Base-by-base conservation (phyloP, 2,797 vertebrate species). In the Catamblyrhynchus diadema region DNA sequence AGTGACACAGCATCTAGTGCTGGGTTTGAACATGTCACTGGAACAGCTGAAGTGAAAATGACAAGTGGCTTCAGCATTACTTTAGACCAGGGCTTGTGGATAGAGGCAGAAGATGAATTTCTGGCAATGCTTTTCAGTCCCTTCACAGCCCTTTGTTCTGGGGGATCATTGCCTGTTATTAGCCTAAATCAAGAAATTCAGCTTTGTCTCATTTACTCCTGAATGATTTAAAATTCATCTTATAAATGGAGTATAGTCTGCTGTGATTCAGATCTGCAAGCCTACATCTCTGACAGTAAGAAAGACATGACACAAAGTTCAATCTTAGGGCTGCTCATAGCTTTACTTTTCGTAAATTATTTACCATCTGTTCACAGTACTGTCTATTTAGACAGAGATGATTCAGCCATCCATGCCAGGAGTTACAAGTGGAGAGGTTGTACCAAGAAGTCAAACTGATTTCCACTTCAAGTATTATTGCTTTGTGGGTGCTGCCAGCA, bases 361-460 rank as follows among this genome's bases (percentile, higher is more conserved):
- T 95, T 95, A 93, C 95, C 95, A 96, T 96, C 95, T 96, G 94
- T 94, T 97, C 95, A 77, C 86, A 95, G 89, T 39, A 87, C 90
- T 93, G 95, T 95, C 94, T 96, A 57, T 85, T 96, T 93, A 94
- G 92, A 86, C 7, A 1, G 93, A 72, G 80, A 95, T 93, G 91
- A 96, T 95, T 95, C 95, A 95, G 91, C 86, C 92, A 77, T 90
- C 90, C 78, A 87, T 83, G 90, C 92, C 90, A 89, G 87, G 66
- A 92, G 93, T 95, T 92, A 93, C 74, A 93, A 96, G 92, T 79
- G 78, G 71, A 93, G 89, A 95, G 94, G 83, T 56, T 90, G 86
- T 72, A 95, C 62, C 87, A 88, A 75, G 86, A 83, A 95, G 87
- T 87, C 91, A 94, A 73, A 82, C 90, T 42, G 78, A 94, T 95